Evolutionary conservation across 1,140 invertebrate genomes (phyloP).

Genomic region (Brachionus asplanchnoidis): DNA sequence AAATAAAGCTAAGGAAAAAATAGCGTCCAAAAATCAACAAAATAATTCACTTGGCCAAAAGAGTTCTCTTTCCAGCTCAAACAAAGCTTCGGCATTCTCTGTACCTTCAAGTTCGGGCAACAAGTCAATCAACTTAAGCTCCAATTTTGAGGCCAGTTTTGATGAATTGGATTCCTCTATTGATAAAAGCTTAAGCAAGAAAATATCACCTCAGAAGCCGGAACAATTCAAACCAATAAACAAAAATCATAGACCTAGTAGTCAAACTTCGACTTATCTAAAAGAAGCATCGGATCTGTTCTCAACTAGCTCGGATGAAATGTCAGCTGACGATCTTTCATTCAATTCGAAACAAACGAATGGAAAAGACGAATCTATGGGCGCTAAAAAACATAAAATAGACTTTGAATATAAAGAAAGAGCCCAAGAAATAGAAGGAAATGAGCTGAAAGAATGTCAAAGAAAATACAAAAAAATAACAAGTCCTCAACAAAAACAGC

Average conservation of each 20-base stretch:
- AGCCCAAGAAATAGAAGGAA: conserved; percentile 6
- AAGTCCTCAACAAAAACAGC: conserved; percentile 12
- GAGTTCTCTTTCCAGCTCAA: not conserved
- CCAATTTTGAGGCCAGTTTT: not conserved
- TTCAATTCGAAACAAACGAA: not conserved
- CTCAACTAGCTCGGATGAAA: not conserved
- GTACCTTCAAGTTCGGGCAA: not conserved
- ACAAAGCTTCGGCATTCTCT: conserved; percentile 4
- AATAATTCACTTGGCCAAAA: not conserved
- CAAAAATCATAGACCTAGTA: not conserved
- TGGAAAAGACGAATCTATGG: not conserved
- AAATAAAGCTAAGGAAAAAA: conserved; percentile 10
- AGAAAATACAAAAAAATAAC: conserved; percentile 24
- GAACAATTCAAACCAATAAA: conserved; percentile 17
- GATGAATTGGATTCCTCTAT: not conserved
- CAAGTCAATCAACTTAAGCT: not conserved
- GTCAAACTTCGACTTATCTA: not conserved
- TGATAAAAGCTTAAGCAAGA: not conserved
- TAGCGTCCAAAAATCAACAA: not conserved
- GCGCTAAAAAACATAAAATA: not conserved
- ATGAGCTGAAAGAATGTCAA: conserved; percentile 6
- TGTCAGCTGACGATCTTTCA: conserved; percentile 7
- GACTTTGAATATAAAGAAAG: conserved; percentile 28
- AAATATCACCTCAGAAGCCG: not conserved
- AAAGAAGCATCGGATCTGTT: conserved; percentile 7